Evolutionary conservation across 1,140 invertebrate species (phyloP).

Genomic region (Wiebesia pumilae): DNA sequence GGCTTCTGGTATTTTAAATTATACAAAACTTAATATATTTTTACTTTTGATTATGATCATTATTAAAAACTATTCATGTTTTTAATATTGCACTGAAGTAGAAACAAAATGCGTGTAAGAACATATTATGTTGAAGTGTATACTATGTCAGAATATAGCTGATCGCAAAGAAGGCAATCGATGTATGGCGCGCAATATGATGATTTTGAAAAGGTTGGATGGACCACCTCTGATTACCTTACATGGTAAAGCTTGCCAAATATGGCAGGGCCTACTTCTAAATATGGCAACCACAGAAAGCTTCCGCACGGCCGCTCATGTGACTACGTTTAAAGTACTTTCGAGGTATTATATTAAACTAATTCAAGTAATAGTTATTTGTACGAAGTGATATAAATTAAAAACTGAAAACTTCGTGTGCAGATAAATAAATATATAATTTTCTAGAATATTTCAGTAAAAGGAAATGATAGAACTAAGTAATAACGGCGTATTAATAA

Average conservation of each 20-base stretch:
- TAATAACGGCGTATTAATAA: constrained; percentile 38
- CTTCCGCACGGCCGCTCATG: constrained; percentile 66
- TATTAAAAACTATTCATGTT: background rate
- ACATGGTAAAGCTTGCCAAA: constrained; percentile 83
- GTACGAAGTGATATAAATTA: background rate
- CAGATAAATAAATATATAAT: background rate
- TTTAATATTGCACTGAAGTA: background rate
- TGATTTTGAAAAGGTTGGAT: constrained; percentile 61
- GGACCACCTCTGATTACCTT: constrained; percentile 80
- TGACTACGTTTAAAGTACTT: constrained; percentile 52
- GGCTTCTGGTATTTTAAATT: too few species aligned
- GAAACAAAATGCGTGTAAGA: background rate
- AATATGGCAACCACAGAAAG: constrained; percentile 82
- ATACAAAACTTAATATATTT: too few species aligned
- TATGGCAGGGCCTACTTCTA: constrained; percentile 83
- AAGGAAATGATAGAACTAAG: constrained; percentile 35
- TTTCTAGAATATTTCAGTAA: constrained; percentile 37
- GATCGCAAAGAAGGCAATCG: constrained; percentile 20
- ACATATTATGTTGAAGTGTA: background rate
- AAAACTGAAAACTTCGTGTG: background rate
- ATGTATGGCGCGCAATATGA: constrained; percentile 36
- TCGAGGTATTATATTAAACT: constrained; percentile 53
- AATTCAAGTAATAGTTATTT: constrained; percentile 3
- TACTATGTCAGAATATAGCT: background rate
- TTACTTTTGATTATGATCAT: background rate